Conservation (phyloP, 2,888 invertebrate species). For the Dysmachus trigonus region DNA sequence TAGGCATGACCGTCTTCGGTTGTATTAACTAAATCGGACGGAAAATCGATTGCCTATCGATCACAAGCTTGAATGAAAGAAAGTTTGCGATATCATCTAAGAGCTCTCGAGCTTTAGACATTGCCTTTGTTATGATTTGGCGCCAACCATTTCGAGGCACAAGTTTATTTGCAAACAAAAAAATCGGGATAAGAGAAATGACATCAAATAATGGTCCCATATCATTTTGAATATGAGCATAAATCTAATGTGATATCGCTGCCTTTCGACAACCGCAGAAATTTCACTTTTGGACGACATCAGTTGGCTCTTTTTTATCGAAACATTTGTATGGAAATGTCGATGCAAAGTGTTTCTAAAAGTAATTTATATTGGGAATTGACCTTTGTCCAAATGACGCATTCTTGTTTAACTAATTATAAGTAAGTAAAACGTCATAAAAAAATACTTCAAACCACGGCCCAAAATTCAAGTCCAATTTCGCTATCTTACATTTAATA, state of each 20-base stretch:
- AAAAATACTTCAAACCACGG: too few species aligned
- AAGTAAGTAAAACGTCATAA: too few species aligned
- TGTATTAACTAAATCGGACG: slow-evolving; percentile 35
- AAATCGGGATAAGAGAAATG: not conserved
- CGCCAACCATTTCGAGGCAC: not conserved
- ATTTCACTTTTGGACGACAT: not conserved
- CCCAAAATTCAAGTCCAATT: too few species aligned
- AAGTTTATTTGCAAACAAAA: slow-evolving; percentile 10
- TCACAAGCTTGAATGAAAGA: slow-evolving; percentile 5
- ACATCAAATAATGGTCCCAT: not conserved
- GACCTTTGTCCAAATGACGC: too few species aligned
- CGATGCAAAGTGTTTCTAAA: not conserved
- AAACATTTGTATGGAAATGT: not conserved
- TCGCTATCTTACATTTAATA: too few species aligned
- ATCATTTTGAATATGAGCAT: not conserved
- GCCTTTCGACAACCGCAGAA: not conserved
- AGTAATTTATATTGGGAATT: too few species aligned
- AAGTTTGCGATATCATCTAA: slow-evolving; percentile 33
- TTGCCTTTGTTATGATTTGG: slow-evolving; percentile 21
- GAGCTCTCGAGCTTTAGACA: not conserved
- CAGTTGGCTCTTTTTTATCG: too few species aligned
- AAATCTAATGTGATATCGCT: not conserved
- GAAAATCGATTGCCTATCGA: slow-evolving; percentile 37
- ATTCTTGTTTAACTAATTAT: too few species aligned
- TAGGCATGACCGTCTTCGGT: not conserved